Base-by-base conservation (phyloP, 2,797 vertebrate genomes). In the Acridotheres tristis region DNA sequence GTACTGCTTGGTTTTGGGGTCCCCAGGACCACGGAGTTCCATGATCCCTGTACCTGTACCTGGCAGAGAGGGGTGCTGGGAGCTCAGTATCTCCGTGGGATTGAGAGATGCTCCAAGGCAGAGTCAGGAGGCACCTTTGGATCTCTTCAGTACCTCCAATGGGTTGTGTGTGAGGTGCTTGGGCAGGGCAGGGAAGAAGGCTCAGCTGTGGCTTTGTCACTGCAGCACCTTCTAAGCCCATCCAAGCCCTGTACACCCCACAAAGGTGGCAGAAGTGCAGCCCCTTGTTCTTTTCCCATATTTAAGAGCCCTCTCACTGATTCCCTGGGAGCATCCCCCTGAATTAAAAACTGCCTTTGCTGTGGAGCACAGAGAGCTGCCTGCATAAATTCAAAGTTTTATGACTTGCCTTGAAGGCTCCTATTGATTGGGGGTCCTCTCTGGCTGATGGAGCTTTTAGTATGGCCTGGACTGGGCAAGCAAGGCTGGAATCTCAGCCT, bases 371-470 rank as follows among this genome's bases (percentile, higher is more conserved):
- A 6, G 8, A n/a, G 48, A 3, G 6, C 55, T 78, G 84, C 84
- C 85, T 96, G 93, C 85, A 74, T 79, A 78, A 87, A 93, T 71
- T 61, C 83, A 26, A 85, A 93, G 91, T 85, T 93, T 91, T 90
- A 92, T 87, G 82, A 47, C 65, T 89, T 93, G 84, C 90, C 88
- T 85, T 38, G 71, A 85, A 94, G 95, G 96, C 80, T 63, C 21
- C 26, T 95, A 89, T 87, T 81, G 94, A 95, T 84, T 62, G 67
- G 55, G 55, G 94, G 71, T 88, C 88, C 59, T 88, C 90, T 90
- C 48, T 3, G 13, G 77, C 74, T 76, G 90, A 89, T 73, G 90
- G 89, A 93, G 84, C 51, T 87, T 78, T 78, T 34, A 88, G 74
- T 10, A 11, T 34, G 66, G 63, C 66, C 73, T 72, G 58, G 66